These are phyloP conservation scores for Choristoneura rosaceana DNA, from an alignment of 2,888 invertebrate genomes.

Conservation along the genomic window DNA sequence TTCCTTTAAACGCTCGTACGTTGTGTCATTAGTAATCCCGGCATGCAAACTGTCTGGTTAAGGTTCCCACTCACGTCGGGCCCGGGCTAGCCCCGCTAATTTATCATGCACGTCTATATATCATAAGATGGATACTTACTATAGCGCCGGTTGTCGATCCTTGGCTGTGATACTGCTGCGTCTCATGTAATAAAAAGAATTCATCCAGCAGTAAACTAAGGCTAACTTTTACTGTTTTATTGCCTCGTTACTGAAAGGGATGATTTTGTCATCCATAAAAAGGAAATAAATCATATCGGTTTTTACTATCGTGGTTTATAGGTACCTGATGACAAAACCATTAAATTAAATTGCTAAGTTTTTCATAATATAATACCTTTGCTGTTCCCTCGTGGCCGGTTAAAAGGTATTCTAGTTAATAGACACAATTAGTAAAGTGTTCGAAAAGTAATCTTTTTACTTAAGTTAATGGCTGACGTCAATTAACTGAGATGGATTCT, in stretches of 20 bases:
- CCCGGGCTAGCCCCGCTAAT: conserved; percentile 34
- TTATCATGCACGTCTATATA: conserved; percentile 41
- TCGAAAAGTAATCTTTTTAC: neutral
- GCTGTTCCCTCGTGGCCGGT: neutral
- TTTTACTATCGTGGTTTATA: conserved; percentile 4
- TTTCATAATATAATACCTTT: neutral
- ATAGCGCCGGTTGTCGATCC: neutral
- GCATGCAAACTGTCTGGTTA: conserved; percentile 40
- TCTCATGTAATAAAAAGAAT: conserved; percentile 15
- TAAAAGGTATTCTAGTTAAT: neutral
- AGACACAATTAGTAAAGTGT: neutral
- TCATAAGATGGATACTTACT: conserved; percentile 14
- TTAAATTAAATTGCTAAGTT: neutral
- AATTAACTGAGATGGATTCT: neutral
- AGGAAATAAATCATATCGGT: neutral
- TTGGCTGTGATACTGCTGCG: conserved; percentile 11
- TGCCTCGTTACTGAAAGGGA: conserved; percentile 8
- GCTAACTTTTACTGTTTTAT: conserved; percentile 20
- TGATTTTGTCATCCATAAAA: neutral
- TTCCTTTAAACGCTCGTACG: conserved; percentile 38
- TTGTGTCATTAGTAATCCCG: conserved; percentile 40
- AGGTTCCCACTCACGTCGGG: conserved; percentile 39
- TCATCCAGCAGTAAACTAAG: conserved; percentile 4
- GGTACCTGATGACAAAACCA: conserved; percentile 8
- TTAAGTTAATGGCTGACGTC: neutral